These are phyloP conservation scores for Procavia capensis DNA, from an alignment of 2,113 vertebrate genomes.

Conservation along the genomic window DNA sequence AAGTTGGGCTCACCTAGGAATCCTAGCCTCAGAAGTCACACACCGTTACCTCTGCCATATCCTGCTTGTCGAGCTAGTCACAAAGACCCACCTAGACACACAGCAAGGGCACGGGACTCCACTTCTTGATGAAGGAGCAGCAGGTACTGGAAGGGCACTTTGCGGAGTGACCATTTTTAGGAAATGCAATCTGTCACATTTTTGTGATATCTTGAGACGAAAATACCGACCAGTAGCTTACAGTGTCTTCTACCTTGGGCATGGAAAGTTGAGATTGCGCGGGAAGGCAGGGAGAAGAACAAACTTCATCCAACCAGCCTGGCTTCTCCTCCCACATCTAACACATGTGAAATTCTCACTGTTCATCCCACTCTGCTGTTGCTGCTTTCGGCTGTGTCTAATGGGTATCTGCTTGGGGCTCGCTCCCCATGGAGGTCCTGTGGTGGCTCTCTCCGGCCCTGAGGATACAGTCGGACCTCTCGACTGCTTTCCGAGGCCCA, in stretches of 20 bases:
- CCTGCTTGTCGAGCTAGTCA: not conserved
- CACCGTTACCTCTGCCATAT: not conserved
- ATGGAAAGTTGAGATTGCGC: too few species aligned
- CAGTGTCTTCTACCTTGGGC: too few species aligned
- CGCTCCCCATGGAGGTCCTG: not conserved
- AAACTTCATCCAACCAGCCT: too few species aligned
- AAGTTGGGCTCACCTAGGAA: not conserved
- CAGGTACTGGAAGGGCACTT: not conserved
- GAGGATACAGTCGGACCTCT: not conserved
- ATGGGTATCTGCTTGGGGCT: not conserved
- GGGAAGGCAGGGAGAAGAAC: too few species aligned
- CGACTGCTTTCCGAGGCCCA: accelerated
- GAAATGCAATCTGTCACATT: not conserved
- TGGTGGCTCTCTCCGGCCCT: not conserved
- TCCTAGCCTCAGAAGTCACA: not conserved
- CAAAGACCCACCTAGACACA: not conserved
- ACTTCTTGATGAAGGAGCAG: not conserved
- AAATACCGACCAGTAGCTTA: not conserved
- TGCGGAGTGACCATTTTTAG: not conserved
- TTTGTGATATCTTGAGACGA: not conserved
- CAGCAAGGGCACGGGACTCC: not conserved
- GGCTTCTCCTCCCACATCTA: not conserved
- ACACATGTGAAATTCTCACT: not conserved
- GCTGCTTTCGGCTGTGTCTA: too few species aligned
- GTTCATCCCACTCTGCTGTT: accelerated